Base-by-base conservation (phyloP, 2,888 invertebrate genomes). In the Pinctada fucata region DNA sequence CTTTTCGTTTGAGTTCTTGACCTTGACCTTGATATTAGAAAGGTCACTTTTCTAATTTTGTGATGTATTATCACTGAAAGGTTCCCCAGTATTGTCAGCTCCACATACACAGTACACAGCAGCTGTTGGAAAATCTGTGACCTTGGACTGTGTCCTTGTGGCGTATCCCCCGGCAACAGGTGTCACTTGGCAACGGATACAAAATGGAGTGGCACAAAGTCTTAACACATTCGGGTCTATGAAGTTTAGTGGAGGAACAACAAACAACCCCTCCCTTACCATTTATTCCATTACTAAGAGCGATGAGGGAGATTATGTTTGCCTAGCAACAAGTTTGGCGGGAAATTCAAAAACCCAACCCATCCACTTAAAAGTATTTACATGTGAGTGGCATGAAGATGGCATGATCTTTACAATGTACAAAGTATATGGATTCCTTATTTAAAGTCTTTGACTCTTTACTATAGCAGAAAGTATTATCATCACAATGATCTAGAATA, bases 301-400 rank as follows among this genome's bases (percentile, higher is more conserved):
- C 4, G 79, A 79, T 51, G 67, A 71, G 50, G 79, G 79, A 48
- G 51, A 67, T 6, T 79, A 79, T 49, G 47, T 66, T 4, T 79
- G 79, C 49, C 51, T 51, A n/a, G 79, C 79, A 2, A 67, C 65
- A 13, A 79, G 70, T 52, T 69, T 63, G 16, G 72, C 66, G 2
- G 79, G 79, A 47, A 58, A 58, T 58, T 58, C 58, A 1, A 58
- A 13, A 58, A 58, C 8, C 0, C 8, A 58, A 58, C 13, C 58
- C 0, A 58, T 58, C 6, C 58, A 58, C 58, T 58, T 58, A 13
- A 58, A 58, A 58, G 58, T 58, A 13, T 6, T 58, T 10, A 58
- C 58, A 58, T 58, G 58, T 58, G 58, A 58, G 58, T 58, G 58
- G 58, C 6, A 10, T 58, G 58, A 6, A 58, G 31, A 31, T 31